Evolutionary conservation across 2,888 invertebrate genomes (phyloP).

Genomic region (Chalcis sispes): DNA sequence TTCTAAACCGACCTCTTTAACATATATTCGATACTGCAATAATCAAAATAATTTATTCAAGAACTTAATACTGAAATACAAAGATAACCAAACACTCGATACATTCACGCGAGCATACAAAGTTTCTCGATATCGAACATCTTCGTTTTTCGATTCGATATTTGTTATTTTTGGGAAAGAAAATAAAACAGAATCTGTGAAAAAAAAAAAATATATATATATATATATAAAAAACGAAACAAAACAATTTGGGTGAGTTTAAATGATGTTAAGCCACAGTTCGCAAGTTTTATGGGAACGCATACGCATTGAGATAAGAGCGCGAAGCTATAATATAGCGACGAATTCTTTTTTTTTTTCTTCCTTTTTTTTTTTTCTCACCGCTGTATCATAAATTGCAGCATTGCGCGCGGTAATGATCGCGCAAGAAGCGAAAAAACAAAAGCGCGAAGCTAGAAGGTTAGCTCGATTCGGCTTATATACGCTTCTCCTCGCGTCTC

Average conservation of each 20-base stretch:
- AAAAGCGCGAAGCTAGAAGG: conserved; percentile 28
- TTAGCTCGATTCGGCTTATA: too few species aligned
- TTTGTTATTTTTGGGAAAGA: not conserved
- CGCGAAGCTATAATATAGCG: not conserved
- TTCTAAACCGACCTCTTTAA: not conserved
- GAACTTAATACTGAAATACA: not conserved
- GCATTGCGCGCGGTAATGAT: not conserved
- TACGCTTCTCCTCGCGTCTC: conserved; percentile 3
- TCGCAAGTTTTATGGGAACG: not conserved
- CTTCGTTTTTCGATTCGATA: not conserved
- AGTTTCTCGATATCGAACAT: not conserved
- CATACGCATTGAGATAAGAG: conserved; percentile 23
- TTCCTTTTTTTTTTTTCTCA: conserved; percentile 17
- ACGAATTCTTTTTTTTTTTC: not conserved
- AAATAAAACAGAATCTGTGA: too few species aligned
- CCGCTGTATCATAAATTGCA: not conserved
- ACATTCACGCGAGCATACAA: not conserved
- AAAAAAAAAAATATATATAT: too few species aligned
- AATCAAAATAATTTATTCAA: not conserved
- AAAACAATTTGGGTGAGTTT: not conserved
- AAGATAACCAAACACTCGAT: not conserved
- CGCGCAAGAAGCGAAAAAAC: conserved; percentile 5
- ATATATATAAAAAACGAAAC: not conserved
- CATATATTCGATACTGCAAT: not conserved
- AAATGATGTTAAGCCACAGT: not conserved